Percentiles rank a stretch among this genome's conserved stretches.
Evolutionary conservation across 2,113 vertebrate species (phyloP).

Genomic region (Vanacampus margaritifer): DNA sequence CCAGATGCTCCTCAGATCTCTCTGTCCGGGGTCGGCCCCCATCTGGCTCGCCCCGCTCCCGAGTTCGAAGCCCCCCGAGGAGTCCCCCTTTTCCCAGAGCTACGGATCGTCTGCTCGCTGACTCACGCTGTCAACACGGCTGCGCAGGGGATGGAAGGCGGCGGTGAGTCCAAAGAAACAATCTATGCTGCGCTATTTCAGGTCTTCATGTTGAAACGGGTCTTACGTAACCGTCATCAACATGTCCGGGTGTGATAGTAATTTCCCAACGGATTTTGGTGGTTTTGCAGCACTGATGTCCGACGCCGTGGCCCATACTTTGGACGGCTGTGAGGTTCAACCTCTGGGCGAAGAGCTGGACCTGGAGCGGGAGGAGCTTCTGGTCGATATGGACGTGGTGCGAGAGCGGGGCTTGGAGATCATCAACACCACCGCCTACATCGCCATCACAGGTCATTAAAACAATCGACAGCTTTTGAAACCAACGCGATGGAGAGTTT

Average conservation of each 20-base stretch:
- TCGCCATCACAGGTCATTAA: constrained; percentile 84
- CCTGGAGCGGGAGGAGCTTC: constrained; percentile 85
- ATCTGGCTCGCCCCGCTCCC: constrained; percentile 83
- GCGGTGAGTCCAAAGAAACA: constrained; percentile 57
- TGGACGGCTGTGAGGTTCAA: constrained; percentile 94
- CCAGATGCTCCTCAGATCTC: constrained; percentile 95
- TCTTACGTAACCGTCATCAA: neutral
- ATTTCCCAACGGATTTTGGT: neutral
- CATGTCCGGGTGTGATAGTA: too few species aligned
- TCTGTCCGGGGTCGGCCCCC: constrained; percentile 84
- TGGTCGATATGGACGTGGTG: constrained; percentile 82
- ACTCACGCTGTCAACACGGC: constrained; percentile 83
- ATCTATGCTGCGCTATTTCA: too few species aligned
- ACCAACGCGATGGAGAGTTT: neutral
- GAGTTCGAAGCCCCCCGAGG: constrained; percentile 87
- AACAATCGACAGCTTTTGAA: neutral
- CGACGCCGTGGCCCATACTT: constrained; percentile 92
- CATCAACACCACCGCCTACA: constrained; percentile 90
- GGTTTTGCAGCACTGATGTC: constrained; percentile 80
- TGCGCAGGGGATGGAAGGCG: constrained; percentile 78
- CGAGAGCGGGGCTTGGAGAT: constrained; percentile 89
- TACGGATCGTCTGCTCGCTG: constrained; percentile 91
- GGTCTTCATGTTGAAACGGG: neutral
- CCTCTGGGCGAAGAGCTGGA: constrained; percentile 91
- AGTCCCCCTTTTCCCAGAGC: constrained; percentile 87